Conservation (phyloP, 2,113 vertebrate genomes). For the Tragelaphus buxtoni region DNA sequence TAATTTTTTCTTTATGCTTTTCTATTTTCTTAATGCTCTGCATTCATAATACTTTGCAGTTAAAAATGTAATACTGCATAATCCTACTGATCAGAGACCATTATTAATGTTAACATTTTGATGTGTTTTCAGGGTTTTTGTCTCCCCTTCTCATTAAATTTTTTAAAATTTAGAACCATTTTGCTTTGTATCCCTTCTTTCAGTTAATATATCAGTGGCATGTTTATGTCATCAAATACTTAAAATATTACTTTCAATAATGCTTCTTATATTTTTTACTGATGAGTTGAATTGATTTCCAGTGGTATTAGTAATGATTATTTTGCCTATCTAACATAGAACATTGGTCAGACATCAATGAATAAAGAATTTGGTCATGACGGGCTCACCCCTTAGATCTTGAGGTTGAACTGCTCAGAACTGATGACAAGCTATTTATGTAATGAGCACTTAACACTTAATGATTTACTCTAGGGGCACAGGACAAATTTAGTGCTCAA, state of each 20-base stretch:
- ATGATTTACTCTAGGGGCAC: background rate
- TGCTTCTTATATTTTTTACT: background rate
- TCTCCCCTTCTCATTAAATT: background rate
- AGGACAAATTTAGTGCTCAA: background rate
- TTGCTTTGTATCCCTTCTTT: background rate
- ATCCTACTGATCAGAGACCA: background rate
- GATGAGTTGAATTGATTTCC: background rate
- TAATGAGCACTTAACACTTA: background rate
- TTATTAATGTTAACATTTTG: background rate
- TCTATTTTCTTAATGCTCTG: background rate
- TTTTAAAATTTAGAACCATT: background rate
- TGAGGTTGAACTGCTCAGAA: background rate
- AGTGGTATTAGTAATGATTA: background rate
- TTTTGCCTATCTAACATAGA: background rate
- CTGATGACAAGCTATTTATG: background rate
- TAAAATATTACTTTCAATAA: background rate
- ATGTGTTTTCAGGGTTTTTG: background rate
- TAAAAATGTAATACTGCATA: background rate
- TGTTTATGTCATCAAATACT: background rate
- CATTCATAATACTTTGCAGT: background rate
- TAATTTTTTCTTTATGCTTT: constrained; percentile 28
- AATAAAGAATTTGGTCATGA: background rate
- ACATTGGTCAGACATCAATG: background rate
- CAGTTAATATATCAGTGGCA: background rate
- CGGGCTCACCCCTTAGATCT: background rate